Conservation (phyloP, 1,140 invertebrate genomes). For the Ceratoteleas bidentatus region DNA sequence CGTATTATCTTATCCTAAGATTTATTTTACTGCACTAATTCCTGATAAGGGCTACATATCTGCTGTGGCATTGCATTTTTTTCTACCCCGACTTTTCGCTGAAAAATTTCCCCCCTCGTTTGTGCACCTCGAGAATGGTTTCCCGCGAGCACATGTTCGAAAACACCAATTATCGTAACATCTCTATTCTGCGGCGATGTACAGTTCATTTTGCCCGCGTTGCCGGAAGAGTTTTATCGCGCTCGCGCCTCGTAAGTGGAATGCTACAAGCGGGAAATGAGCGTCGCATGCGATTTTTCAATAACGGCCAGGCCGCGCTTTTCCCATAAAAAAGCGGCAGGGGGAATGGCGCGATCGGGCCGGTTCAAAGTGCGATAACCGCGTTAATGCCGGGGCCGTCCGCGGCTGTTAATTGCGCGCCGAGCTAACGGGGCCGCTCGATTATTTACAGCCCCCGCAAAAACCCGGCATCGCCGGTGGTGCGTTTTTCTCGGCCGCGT, state of each 20-base stretch:
- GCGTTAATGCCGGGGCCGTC: slow-evolving; percentile 46
- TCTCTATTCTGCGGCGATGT: slow-evolving; percentile 52
- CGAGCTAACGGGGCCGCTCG: too few relatives aligned
- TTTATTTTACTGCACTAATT: too few relatives aligned
- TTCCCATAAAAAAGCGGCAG: slow-evolving; percentile 60
- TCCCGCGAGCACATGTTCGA: not conserved
- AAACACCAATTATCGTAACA: slow-evolving; percentile 53
- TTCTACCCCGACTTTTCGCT: too few relatives aligned
- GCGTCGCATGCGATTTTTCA: slow-evolving; percentile 67
- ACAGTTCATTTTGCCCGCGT: slow-evolving; percentile 50
- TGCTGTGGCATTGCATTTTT: too few relatives aligned
- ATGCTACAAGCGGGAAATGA: slow-evolving; percentile 64
- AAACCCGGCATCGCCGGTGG: slow-evolving; percentile 57
- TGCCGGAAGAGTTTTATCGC: slow-evolving; percentile 61
- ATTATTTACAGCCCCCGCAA: slow-evolving; percentile 66
- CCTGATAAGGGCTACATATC: too few relatives aligned
- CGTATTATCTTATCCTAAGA: too few relatives aligned
- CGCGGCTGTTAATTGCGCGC: slow-evolving; percentile 53
- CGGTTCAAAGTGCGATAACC: slow-evolving; percentile 67
- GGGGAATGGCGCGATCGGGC: slow-evolving; percentile 41
- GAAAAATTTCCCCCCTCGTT: too few relatives aligned
- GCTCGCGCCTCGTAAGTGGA: slow-evolving; percentile 57
- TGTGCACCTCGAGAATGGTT: not conserved
- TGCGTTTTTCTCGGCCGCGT: slow-evolving; percentile 53
- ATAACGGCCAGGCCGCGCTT: slow-evolving; percentile 55